Percentiles rank a stretch among this genome's conserved stretches.
These are phyloP conservation scores for Chiridota heheva DNA, from an alignment of 35 echinoderm and acorn worm genomes.

Conservation along the genomic window DNA sequence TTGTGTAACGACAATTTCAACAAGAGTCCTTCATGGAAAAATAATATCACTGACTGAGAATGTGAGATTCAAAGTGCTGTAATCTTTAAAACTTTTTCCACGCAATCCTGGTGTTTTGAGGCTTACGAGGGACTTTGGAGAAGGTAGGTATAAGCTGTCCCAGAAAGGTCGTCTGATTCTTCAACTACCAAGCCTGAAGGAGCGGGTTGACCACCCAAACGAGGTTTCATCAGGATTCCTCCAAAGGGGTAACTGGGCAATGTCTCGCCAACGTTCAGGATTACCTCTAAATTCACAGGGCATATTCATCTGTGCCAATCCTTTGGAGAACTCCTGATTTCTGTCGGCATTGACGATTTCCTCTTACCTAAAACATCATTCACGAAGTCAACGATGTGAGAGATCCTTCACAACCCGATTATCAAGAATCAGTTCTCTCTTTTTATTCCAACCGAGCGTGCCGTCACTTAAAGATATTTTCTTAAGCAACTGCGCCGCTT, in stretches of 20 bases:
- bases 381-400: constrained; percentile 3
- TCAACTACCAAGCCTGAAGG: not conserved
- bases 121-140: not conserved
- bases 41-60: not conserved
- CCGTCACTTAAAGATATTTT: constrained; percentile 8
- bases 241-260: not conserved
- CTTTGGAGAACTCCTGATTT: not conserved
- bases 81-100: not conserved
- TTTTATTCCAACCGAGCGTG: not conserved
- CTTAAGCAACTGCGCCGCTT: not conserved
- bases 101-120: not conserved
- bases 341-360: not conserved
- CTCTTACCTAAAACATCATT: constrained; percentile 2
- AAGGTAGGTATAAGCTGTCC: not conserved
- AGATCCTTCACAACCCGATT: not conserved
- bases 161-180: not conserved
- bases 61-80: not conserved
- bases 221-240: not conserved
- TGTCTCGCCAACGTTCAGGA: not conserved
- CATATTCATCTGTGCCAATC: not conserved
- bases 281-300: not conserved
- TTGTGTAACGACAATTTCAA: not conserved
- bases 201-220: not conserved
- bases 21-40: not conserved
- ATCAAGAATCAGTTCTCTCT: not conserved